Evolutionary conservation across 2,888 invertebrate species (phyloP).

Genomic region (Lymantria dispar): DNA sequence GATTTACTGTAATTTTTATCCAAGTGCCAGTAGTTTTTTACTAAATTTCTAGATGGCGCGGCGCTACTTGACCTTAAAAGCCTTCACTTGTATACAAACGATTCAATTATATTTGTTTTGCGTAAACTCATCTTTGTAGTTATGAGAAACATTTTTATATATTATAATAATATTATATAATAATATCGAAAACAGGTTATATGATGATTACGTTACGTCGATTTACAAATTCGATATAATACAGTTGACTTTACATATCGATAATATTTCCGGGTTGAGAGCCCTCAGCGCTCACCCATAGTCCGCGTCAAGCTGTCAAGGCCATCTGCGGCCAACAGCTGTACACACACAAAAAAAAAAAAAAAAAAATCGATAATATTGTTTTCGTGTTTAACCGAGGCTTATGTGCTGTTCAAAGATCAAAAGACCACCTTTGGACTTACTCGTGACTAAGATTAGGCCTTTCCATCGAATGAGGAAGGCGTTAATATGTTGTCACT

Average conservation of each 20-base stretch:
- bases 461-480: too few species aligned
- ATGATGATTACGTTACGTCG: background rate
- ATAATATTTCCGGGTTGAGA: too few species aligned
- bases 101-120: background rate
- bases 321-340: too few species aligned
- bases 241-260: background rate
- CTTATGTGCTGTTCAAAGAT: too few species aligned
- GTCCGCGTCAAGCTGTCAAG: too few species aligned
- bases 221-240: background rate
- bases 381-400: too few species aligned
- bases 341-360: too few species aligned
- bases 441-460: too few species aligned
- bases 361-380: too few species aligned
- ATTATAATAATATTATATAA: background rate
- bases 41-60: slow-evolving; percentile 41
- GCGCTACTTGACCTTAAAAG: slow-evolving; percentile 27
- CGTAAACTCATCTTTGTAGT: slow-evolving; percentile 8
- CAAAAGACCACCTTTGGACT: too few species aligned
- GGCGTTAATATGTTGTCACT: too few species aligned
- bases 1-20: background rate
- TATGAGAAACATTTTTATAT: slow-evolving; percentile 4
- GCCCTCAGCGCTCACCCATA: too few species aligned
- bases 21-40: slow-evolving; percentile 13
- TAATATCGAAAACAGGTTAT: background rate
- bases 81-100: slow-evolving; percentile 10